Evolutionary conservation across 2,797 vertebrate genomes (phyloP), one percentile per base, ranked within the genome.

Genomic region (Eulemur albifrons): DNA sequence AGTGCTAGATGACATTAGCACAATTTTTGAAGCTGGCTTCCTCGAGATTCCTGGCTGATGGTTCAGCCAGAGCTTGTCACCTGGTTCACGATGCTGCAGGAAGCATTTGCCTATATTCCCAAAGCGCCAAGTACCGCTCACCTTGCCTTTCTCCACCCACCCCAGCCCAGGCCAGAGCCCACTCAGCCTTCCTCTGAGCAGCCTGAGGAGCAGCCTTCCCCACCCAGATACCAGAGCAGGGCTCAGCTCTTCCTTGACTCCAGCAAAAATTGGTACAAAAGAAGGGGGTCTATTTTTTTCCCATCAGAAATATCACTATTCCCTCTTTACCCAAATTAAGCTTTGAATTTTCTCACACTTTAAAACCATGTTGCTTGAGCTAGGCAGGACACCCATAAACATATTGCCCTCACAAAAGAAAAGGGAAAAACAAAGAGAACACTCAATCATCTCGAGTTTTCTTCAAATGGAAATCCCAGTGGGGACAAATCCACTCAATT

Each of bases 1-100:
- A 89, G 32, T 4, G 43, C 12, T 91, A 48, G 65, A 43, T 72
- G 80, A 77, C 21, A 88, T n/a, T 57, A 88, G 72, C 18, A 61
- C 13, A 91, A 43, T 45, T 45, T 97, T 48, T 82, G 38, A 95
- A 88, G 45, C 43, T 63, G 88, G 48, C 23, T 75, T 96, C 32
- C 70, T 84, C 73, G 43, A 20, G 14, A 50, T 75, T 59, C 14
- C 43, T 83, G 48, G 50, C 43, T 94, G 40, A 12, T 21, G 11
- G 27, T n/a, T 12, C 11, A 77, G 18, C 25, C 35, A 87, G 73
- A 92, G 45, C 38, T 86, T 81, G 35, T 45, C 30, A 38, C 52
- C 32, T 54, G 30, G 12, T 54, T 92, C 30, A 30, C 35, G 40
- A 79, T 17, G 35, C n/a, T n/a, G n/a, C 20, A 72, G 75, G n/a